Evolutionary conservation across 2,888 invertebrate genomes (phyloP), one percentile per base, ranked within the genome.

Genomic region (Lycocerus yunnanus): DNA sequence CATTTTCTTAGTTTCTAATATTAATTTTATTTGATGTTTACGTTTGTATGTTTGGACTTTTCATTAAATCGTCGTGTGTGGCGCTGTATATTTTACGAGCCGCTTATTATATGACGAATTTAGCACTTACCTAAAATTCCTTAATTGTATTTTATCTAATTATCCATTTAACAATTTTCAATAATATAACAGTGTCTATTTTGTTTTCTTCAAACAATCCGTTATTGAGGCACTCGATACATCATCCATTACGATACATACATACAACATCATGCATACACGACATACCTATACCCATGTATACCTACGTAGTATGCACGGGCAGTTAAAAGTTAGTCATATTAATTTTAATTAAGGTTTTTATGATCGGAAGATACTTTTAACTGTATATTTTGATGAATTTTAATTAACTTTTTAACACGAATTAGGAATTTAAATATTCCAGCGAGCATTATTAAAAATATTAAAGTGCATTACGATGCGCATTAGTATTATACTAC

Each of bases 31-130:
- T 68, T 67, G 21, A 67, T 67, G 43, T 27, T 15, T 43, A 15
- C 66, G 16, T 43, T 63, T 27, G 15, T 18, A 72, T 81, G 80
- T 79, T 79, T 82, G 80, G 75, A 77, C 77, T 82, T 81, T 82
- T 82, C 81, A 80, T 78, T 78, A 80, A 78, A 76, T 67, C 81
- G 66, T 78, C 81, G 80, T 82, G 84, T 83, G 83, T 84, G 83
- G 84, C 79, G 80, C 78, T 75, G 58, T 68, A 16, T 16, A 63
- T 74, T 74, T 74, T 74, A 74, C 60, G 74, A 67, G 27, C 79
- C 76, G 78, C 63, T 63, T 73, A 66, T 73, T 73, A 73, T 73
- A 58, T 21, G 65, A 69, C 73, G 78, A 75, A 80, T 78, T 80
- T 79, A 80, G 78, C 78, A 79, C 79, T 78, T 70, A 65, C 20